Evolutionary conservation across 2,113 vertebrate genomes (phyloP).

Genomic region (Aix galericulata): DNA sequence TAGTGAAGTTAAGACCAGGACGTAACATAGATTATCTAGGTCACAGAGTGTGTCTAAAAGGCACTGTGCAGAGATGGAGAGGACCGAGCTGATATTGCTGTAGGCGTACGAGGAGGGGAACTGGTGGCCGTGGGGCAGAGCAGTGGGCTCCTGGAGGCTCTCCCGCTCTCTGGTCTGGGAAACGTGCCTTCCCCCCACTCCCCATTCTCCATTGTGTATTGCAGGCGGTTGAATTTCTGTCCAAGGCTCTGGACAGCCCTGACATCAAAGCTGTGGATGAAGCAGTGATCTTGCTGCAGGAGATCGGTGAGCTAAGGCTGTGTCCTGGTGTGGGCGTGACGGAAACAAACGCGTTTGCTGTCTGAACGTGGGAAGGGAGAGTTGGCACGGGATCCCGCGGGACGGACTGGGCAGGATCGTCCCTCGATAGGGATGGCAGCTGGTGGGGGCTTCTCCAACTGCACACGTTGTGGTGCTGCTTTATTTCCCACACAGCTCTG

Average conservation of each 20-base stretch:
- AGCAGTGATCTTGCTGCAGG: conserved; percentile 88
- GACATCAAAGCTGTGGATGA: conserved; percentile 85
- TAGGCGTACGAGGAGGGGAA: not conserved
- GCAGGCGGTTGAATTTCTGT: conserved; percentile 93
- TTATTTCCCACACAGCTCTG: not conserved
- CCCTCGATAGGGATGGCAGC: not conserved
- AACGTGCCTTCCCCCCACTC: not conserved
- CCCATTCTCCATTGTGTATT: not conserved
- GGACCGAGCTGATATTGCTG: not conserved
- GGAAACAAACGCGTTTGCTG: not conserved
- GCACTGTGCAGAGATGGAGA: not conserved
- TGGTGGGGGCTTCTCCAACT: not conserved
- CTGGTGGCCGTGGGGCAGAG: not conserved
- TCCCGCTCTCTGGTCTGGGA: not conserved
- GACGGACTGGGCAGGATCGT: not conserved
- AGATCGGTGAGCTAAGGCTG: conserved; percentile 81
- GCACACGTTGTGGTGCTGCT: rapidly evolving
- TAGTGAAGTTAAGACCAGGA: not conserved
- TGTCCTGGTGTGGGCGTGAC: not conserved
- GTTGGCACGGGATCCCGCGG: not conserved
- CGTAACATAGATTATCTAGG: rapidly evolving
- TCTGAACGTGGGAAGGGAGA: not conserved
- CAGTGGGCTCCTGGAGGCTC: not conserved
- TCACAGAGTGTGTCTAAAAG: not conserved
- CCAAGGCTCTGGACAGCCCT: conserved; percentile 93